Base-by-base conservation (phyloP, 2,888 invertebrate genomes). In the Cenopis cana region DNA sequence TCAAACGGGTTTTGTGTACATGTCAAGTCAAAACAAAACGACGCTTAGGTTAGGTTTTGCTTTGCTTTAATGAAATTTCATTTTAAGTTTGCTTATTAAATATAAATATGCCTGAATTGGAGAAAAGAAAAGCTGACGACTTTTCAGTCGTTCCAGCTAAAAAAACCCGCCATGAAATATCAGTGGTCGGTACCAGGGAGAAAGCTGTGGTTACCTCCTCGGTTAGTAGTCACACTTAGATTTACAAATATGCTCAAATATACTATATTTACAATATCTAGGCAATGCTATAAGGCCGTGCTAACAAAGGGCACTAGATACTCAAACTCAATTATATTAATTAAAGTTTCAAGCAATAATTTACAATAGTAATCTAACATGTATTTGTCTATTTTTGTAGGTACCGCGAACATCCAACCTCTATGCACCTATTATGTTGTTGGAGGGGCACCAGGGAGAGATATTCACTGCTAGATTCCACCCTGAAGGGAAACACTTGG, bases 401-500 rank as follows among this genome's bases (percentile, higher is more conserved):
- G 95, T 96, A 38, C 95, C 96, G 50, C 94, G 99, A 74, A 98
- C 98, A 12, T 99, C 99, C 0, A 97, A 96, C 77, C 94, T 99
- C 1, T 95, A 96, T 85, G 96, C 98, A 0, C 99, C 99, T 0
- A 99, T 99, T 69, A 99, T 99, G 98, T 93, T 98, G 50, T 89
- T 99, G 65, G 98, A 98, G 83, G 99, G 99, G 0, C 99, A 99
- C 85, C 98, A 98, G 85, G 99, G 99, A 11, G 99, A 99, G 88
- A 96, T 99, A 79, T 99, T 98, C 85, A 95, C 97, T 2, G 94
- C 97, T 9, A 97, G 98, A 88, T 99, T 99, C 88, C 98, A 99
- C 85, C 99, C 99, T 0, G 99, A 99, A 84, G 99, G 99, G 5
- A 97, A 98, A 80, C 96, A 98, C 84, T 89, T 99, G 50, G 98